These are phyloP conservation scores for Solea senegalensis DNA, from an alignment of 2,113 vertebrate genomes.

Conservation along the genomic window DNA sequence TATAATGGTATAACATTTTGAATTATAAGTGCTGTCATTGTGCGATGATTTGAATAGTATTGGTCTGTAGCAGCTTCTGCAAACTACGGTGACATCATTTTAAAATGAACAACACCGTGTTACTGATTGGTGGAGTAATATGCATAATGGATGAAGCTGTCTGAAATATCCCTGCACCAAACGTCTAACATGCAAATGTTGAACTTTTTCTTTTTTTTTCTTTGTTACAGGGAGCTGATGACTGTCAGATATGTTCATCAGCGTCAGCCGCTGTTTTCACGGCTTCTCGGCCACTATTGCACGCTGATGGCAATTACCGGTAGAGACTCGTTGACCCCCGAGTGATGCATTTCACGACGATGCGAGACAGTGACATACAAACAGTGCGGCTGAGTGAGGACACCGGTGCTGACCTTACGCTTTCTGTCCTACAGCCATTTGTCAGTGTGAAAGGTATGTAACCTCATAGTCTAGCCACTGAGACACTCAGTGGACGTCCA, in stretches of 20 bases:
- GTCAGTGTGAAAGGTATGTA: slow-evolving; percentile 14
- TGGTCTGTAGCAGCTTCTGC: background rate
- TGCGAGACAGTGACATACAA: slow-evolving; percentile 18
- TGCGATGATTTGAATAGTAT: background rate
- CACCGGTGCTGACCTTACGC: slow-evolving; percentile 24
- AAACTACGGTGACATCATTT: slow-evolving; percentile 5
- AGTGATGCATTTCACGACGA: slow-evolving; percentile 44
- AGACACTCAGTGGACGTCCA: slow-evolving; percentile 17
- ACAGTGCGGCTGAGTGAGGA: background rate
- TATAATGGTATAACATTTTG: slow-evolving; percentile 10
- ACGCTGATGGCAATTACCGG: slow-evolving; percentile 32
- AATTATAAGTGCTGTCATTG: background rate
- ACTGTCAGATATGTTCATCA: slow-evolving; percentile 17
- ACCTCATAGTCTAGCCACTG: slow-evolving; percentile 17
- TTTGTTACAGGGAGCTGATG: background rate
- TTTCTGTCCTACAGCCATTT: slow-evolving; percentile 1
- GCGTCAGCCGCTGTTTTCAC: slow-evolving; percentile 20
- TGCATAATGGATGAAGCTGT: slow-evolving; percentile 14
- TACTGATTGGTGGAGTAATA: slow-evolving; percentile 7
- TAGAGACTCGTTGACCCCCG: slow-evolving; percentile 14
- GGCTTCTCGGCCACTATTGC: slow-evolving; percentile 18
- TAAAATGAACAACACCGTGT: background rate
- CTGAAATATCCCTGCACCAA: background rate
- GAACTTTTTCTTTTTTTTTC: background rate
- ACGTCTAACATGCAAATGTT: slow-evolving; percentile 40